Conservation (phyloP, 92 coral and sea anemone genomes). For the Epizoanthus fatuus region DNA sequence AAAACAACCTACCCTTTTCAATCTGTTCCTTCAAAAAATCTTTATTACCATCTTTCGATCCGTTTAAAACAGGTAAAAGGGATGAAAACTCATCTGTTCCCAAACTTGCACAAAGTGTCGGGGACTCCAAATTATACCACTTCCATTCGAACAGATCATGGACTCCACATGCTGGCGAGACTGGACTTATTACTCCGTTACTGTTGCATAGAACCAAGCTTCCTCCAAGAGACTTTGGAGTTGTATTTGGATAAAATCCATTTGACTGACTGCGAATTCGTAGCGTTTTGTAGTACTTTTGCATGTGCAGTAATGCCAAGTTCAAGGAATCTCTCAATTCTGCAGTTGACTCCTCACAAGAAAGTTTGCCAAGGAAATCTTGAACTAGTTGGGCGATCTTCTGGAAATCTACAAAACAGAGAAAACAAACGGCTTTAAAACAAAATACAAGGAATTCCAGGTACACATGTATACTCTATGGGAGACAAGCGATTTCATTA, state of each 20-base stretch:
- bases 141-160: constrained; percentile 88
- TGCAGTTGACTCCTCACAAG: constrained; percentile 90
- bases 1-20: constrained; percentile 69
- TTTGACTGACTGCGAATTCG: constrained; percentile 78
- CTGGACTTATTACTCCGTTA: constrained; percentile 87
- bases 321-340: constrained; percentile 92
- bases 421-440: constrained; percentile 1
- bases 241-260: constrained; percentile 61
- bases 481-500: not conserved
- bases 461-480: not conserved
- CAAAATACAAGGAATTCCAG: not conserved
- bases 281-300: constrained; percentile 88
- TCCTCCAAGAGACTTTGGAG: constrained; percentile 67
- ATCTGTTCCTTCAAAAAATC: constrained; percentile 68
- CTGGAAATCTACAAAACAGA: constrained; percentile 78
- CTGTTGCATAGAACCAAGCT: constrained; percentile 72
- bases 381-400: constrained; percentile 84
- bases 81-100: constrained; percentile 90
- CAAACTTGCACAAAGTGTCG: constrained; percentile 81
- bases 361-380: constrained; percentile 85
- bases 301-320: constrained; percentile 85
- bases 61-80: constrained; percentile 79
- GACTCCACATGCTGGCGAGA: constrained; percentile 88
- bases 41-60: constrained; percentile 77
- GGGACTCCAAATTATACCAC: constrained; percentile 93